Base-by-base conservation (phyloP, 1,140 invertebrate genomes). In the Chrysomallon squamiferum region DNA sequence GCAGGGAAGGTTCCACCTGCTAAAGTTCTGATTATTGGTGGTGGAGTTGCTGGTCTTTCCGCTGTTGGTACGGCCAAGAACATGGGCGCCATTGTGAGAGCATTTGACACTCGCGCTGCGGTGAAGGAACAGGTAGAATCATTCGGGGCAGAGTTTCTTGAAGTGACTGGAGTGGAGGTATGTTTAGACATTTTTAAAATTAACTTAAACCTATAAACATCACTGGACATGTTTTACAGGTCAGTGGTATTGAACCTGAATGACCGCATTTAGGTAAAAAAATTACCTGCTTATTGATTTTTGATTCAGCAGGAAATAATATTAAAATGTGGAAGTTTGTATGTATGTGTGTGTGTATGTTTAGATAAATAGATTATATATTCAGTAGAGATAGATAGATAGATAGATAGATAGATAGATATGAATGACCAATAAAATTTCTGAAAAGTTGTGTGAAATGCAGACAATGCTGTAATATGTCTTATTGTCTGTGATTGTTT, bases 71-170 rank as follows among this genome's bases (percentile, higher is more conserved):
- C 93, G 66, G 94, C 94, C 1, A 91, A 91, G 76, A 93, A 91
- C 80, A 93, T 96, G 93, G 94, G 94, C 32, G 94, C 94, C 45
- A 91, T 95, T 60, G 94, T 95, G 0, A 85, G 93, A 54, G 93
- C 90, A 56, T 96, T 95, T 86, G 94, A 96, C 82, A 95, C 93
- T 0, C 84, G 94, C 52, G 89, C 92, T 3, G 92, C 92, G 27
- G 93, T 95, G 2, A 92, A 93, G 77, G 94, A 95, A 81, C 94
- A 96, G 87, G 92, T 95, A n/a, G 92, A 95, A 84, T 93, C 92
- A 25, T 88, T 96, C 67, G 94, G 94, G 29, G 93, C 93, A 4
- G 92, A 95, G 85, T 95, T 95, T 84, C 87, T 95, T 41, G 91
- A 92, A 75, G 88, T 94, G 71, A 87, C 90, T 70, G 87, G 61